phyloP scores from a whole-genome alignment of 2,888 invertebrate species.

The Gisinianus flammeolus region DNA sequence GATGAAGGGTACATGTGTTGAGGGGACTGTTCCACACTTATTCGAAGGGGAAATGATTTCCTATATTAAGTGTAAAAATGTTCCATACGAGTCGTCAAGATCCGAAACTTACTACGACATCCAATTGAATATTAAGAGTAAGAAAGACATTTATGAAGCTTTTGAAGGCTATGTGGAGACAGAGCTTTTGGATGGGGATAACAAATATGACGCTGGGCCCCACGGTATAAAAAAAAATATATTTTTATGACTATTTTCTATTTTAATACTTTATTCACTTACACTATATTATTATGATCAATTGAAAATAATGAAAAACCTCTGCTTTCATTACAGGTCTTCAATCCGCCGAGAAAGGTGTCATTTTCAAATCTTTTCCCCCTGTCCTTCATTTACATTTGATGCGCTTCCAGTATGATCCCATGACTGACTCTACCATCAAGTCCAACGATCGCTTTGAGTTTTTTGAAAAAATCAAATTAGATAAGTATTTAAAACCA shows the following conservation, averaged over 20 bases:
- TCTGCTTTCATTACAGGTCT: background rate
- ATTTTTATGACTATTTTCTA: slow-evolving; percentile 3
- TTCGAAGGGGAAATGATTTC: slow-evolving; percentile 99
- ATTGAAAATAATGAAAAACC: slow-evolving; percentile 5
- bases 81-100: slow-evolving; percentile 90
- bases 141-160: slow-evolving; percentile 93
- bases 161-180: slow-evolving; percentile 96
- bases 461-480: slow-evolving; percentile 90
- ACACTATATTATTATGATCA: no score
- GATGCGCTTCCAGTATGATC: slow-evolving; percentile 91
- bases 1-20: slow-evolving; percentile 98
- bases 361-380: slow-evolving; percentile 93
- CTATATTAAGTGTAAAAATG: slow-evolving; percentile 97
- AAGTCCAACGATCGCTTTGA: slow-evolving; percentile 92
- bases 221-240: slow-evolving; percentile 79
- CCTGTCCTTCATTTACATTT: slow-evolving; percentile 97
- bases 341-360: slow-evolving; percentile 94
- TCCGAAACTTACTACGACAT: slow-evolving; percentile 99
- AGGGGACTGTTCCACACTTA: slow-evolving; percentile 94
- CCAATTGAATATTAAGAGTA: slow-evolving; percentile 97
- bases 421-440: slow-evolving; percentile 83
- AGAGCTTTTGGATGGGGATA: slow-evolving; percentile 81
- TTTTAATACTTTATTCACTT: background rate
- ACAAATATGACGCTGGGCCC: slow-evolving; percentile 96
- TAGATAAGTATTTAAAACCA: slow-evolving; percentile 84